A percentile compares a stretch with the other conserved stretches of the same genome.
phyloP scores from a whole-genome alignment of 2,888 invertebrate genomes.

The Amphipyra berbera region DNA sequence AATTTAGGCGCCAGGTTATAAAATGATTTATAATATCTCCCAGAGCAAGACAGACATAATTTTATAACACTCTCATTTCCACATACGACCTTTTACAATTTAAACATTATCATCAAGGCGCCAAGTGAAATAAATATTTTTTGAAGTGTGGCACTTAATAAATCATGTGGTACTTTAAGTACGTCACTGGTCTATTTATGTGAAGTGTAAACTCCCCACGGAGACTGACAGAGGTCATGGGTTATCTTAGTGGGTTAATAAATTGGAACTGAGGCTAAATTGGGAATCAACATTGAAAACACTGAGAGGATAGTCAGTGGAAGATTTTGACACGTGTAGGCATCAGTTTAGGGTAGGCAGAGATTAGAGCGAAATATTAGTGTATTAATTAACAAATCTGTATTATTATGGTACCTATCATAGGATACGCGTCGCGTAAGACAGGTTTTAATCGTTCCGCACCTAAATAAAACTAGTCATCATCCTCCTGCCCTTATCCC shows the following conservation, averaged over 20 bases:
- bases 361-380: too few species aligned
- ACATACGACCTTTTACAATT: neutral
- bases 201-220: conserved; percentile 4
- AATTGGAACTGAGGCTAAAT: conserved; percentile 43
- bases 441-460: too few species aligned
- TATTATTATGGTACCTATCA: too few species aligned
- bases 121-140: too few species aligned
- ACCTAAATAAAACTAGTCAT: too few species aligned
- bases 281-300: conserved; percentile 41
- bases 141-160: neutral
- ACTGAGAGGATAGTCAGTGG: neutral
- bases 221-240: conserved; percentile 24
- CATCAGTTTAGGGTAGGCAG: too few species aligned
- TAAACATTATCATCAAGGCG: too few species aligned
- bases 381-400: too few species aligned
- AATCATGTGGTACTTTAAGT: too few species aligned
- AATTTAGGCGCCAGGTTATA: too few species aligned
- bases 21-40: neutral
- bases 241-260: conserved; percentile 53
- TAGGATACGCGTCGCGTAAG: too few species aligned
- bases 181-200: conserved; percentile 47
- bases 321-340: conserved; percentile 19
- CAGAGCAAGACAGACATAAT: neutral
- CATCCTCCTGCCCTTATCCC: too few species aligned
- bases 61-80: neutral